A percentile compares a stretch with the other conserved stretches of the same genome.
Conservation (phyloP, 2,888 invertebrate genomes). For the Didymodactylos carnosus region DNA sequence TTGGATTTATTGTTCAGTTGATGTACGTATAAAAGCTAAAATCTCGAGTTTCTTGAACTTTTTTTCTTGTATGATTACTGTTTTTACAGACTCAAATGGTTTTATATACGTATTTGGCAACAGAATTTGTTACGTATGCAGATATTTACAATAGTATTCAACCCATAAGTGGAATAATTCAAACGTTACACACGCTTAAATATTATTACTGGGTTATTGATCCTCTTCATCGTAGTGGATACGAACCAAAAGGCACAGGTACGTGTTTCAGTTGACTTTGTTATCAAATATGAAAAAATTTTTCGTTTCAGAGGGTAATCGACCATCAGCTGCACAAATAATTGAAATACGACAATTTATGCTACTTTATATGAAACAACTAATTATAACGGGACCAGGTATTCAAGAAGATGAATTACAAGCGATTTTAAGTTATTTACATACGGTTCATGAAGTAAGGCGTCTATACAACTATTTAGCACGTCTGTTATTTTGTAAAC, state of each 20-base stretch:
- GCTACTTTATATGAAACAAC: constrained; percentile 13
- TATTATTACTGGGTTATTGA: constrained; percentile 98
- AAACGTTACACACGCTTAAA: constrained; percentile 92
- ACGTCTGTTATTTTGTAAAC: neutral
- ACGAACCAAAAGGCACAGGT: constrained; percentile 51
- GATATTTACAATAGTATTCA: constrained; percentile 90
- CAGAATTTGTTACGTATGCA: constrained; percentile 87
- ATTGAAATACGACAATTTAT: constrained; percentile 8
- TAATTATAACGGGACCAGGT: constrained; percentile 53
- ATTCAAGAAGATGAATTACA: constrained; percentile 96
- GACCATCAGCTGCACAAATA: constrained; percentile 2
- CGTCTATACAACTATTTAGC: neutral
- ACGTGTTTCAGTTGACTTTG: no score
- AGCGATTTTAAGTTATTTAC: constrained; percentile 86
- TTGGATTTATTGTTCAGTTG: constrained; percentile 92
- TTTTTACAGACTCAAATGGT: constrained; percentile 47
- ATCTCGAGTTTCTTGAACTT: constrained; percentile 15
- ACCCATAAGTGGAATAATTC: constrained; percentile 82
- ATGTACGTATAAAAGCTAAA: constrained; percentile 46
- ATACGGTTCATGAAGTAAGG: constrained; percentile 80
- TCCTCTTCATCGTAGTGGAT: constrained; percentile 78
- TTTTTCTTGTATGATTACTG: neutral
- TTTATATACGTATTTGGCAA: constrained; percentile 87
- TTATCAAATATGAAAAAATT: no score
- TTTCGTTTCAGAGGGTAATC: constrained; percentile 38